Evolutionary conservation across 1,140 invertebrate species (phyloP), one percentile per base, ranked within the genome.

Genomic region (Nilaparvata lugens): DNA sequence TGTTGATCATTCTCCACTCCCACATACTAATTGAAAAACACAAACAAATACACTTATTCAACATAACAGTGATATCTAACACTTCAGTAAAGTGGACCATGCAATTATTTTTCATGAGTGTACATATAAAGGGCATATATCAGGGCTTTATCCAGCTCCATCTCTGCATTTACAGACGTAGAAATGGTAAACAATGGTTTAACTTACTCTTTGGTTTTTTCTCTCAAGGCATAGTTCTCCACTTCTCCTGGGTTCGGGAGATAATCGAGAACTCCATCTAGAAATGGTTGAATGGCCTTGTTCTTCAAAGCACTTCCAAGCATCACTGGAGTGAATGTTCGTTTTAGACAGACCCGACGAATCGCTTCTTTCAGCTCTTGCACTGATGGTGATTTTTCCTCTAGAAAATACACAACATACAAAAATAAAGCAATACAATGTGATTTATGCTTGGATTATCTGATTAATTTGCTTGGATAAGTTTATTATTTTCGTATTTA

Each of bases 271-370:
- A 97, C 86, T 13, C 85, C 89, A 79, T 99, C 92, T 11, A 99
- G 75, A 16, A 99, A 74, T 0, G 93, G 90, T 74, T 99, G 97
- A 9, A 99, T 86, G 11, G 96, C 97, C 77, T 94, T 97, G 73
- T 99, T 99, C 74, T 98, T 98, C n/a, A 99, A 75, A 0, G 97
- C 96, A 23, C 93, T 91, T 0, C 93, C 93, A n/a, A 95, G 74
- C 11, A 95, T 73, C 14, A 95, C 89, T 4, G 95, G 95, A 0
- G 92, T 95, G 70, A 99, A 99, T 19, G 79, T 77, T 60, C 93
- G 80, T 64, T 90, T 87, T 18, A 99, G 78, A 66, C 89, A 90
- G 1, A 83, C 75, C 60, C 95, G 78, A 57, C 95, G 77, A 40
- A 99, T 85, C 0, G 93, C 97, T 61, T 78, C 83, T 74, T 87